Evolutionary conservation across 2,113 vertebrate genomes (phyloP).

Genomic region (Trichomycterus rosablanca): DNA sequence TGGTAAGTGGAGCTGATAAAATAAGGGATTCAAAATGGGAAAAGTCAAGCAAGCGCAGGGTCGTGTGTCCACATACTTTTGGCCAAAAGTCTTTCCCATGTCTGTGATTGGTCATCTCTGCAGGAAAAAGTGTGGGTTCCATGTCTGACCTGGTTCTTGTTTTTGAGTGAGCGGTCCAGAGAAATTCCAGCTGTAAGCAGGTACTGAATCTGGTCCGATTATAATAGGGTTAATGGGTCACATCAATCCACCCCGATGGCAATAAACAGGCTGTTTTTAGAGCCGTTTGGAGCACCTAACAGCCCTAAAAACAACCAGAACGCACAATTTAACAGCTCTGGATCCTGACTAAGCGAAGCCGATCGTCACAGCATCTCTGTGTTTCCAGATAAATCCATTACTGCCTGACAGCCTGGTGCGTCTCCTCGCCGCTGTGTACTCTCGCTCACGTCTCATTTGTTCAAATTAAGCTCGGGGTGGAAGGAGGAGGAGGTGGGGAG

Average conservation of each 20-base stretch:
- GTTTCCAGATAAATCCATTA: conserved; percentile 23
- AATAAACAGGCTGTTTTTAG: conserved; percentile 1
- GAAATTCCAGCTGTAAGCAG: too few species aligned
- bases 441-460: conserved; percentile 61
- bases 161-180: too few species aligned
- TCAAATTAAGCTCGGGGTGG: conserved; percentile 62
- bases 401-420: conserved; percentile 7
- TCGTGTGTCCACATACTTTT: too few species aligned
- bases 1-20: too few species aligned
- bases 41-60: too few species aligned
- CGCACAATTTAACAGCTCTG: conserved; percentile 5
- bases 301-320: neutral
- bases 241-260: too few species aligned
- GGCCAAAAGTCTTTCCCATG: too few species aligned
- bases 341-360: conserved; percentile 3
- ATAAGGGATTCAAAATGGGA: too few species aligned
- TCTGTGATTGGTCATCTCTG: too few species aligned
- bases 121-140: too few species aligned
- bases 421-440: conserved; percentile 51
- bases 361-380: conserved; percentile 1
- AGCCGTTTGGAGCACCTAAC: neutral
- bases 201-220: neutral
- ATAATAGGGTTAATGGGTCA: too few species aligned
- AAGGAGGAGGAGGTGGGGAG: conserved; percentile 16
- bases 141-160: too few species aligned